These are phyloP conservation scores for Pseudanteris insignis DNA, from an alignment of 2,888 invertebrate species.

Conservation along the genomic window DNA sequence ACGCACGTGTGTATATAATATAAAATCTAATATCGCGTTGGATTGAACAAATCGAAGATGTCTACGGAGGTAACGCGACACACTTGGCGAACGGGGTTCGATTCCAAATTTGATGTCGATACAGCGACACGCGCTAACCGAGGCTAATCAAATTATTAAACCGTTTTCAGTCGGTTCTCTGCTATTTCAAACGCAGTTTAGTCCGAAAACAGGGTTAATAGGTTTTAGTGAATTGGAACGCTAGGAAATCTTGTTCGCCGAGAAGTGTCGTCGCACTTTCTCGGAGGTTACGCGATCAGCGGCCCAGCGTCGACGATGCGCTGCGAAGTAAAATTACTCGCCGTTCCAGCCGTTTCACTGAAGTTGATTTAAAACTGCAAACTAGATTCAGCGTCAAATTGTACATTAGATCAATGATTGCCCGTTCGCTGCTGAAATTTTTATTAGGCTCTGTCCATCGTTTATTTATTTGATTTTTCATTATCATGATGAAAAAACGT, in stretches of 20 bases:
- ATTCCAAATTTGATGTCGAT: slow-evolving; percentile 31
- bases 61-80: slow-evolving; percentile 27
- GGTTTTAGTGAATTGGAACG: slow-evolving; percentile 35
- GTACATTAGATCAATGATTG: too few species aligned
- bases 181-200: slow-evolving; percentile 24
- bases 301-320: too few species aligned
- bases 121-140: slow-evolving; percentile 23
- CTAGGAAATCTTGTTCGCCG: slow-evolving; percentile 16
- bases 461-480: too few species aligned
- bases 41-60: slow-evolving; percentile 8
- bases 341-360: background rate
- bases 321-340: background rate
- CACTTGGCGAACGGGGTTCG: slow-evolving; percentile 30
- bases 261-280: slow-evolving; percentile 16
- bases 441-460: too few species aligned
- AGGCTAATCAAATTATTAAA: slow-evolving; percentile 34
- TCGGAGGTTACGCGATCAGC: slow-evolving; percentile 9
- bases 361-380: background rate
- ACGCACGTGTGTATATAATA: slow-evolving; percentile 5
- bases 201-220: slow-evolving; percentile 38
- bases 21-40: slow-evolving; percentile 18
- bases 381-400: too few species aligned
- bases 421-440: too few species aligned
- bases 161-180: slow-evolving; percentile 28
- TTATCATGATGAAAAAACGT: too few species aligned